Evolutionary conservation across 2,797 vertebrate species (phyloP).

Genomic region (Schizothorax lantsangensis): DNA sequence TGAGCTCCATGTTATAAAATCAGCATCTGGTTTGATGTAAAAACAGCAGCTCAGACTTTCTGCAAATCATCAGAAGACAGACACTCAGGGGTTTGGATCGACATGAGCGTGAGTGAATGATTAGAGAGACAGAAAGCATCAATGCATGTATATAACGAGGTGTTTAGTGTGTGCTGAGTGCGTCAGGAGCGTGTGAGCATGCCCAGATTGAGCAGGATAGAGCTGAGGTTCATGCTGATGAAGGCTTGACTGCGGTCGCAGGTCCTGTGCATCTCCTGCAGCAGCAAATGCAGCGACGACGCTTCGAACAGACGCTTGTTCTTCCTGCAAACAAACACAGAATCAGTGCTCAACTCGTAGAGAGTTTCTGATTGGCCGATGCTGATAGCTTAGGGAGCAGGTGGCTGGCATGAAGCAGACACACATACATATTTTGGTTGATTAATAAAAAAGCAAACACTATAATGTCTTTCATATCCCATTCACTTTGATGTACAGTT

Average conservation of each 20-base stretch:
- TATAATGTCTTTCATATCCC: neutral
- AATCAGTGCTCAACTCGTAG: neutral
- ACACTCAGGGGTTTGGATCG: neutral
- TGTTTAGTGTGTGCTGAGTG: neutral
- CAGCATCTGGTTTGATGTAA: neutral
- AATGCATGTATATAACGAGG: neutral
- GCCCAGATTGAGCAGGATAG: slow-evolving; percentile 83
- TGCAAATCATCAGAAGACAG: neutral
- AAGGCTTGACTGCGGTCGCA: slow-evolving; percentile 79
- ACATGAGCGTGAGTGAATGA: too few species aligned
- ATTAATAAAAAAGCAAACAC: too few species aligned
- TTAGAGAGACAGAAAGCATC: neutral
- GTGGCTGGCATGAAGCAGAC: too few species aligned
- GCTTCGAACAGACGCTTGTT: slow-evolving; percentile 89
- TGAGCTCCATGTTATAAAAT: neutral
- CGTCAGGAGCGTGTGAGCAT: slow-evolving; percentile 46
- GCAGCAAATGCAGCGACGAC: slow-evolving; percentile 80
- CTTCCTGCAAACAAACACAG: slow-evolving; percentile 73
- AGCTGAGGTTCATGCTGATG: slow-evolving; percentile 86
- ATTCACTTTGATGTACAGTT: neutral
- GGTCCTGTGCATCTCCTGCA: slow-evolving; percentile 83
- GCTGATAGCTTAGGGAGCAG: too few species aligned
- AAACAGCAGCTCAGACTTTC: neutral
- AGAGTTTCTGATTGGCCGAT: too few species aligned
- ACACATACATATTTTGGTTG: too few species aligned